phyloP scores from a whole-genome alignment of 1,140 invertebrate species.

The Capitella teleta region DNA sequence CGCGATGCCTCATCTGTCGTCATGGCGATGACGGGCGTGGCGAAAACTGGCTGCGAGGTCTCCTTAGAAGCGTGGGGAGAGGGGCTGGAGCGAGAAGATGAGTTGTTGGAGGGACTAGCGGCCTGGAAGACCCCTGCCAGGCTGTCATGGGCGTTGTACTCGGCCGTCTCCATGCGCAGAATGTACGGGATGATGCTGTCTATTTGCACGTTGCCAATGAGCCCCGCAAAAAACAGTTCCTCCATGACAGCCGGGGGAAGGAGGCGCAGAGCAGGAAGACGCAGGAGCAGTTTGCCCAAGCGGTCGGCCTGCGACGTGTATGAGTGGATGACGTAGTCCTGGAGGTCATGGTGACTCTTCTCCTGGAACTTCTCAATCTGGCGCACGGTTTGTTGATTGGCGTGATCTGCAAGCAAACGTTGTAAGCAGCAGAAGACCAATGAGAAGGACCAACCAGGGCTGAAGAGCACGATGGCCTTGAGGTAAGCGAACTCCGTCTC shows the following conservation, averaged over 20 bases:
- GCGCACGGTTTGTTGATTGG: conserved; percentile 7
- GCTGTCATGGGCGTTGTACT: conserved; percentile 38
- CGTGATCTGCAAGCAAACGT: background rate
- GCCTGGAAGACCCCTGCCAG: too few species aligned
- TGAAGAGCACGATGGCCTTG: conserved; percentile 75
- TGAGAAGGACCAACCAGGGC: conserved; percentile 44
- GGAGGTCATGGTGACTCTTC: conserved; percentile 58
- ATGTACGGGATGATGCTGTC: conserved; percentile 86
- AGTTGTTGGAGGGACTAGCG: too few species aligned
- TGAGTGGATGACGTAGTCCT: conserved; percentile 47
- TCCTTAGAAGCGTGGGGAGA: too few species aligned
- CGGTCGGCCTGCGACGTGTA: conserved; percentile 15
- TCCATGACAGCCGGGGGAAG: conserved; percentile 70
- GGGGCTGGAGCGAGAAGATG: too few species aligned
- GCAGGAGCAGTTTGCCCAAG: conserved; percentile 56
- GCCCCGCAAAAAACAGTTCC: conserved; percentile 82
- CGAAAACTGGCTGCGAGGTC: too few species aligned
- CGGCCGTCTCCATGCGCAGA: conserved; percentile 59
- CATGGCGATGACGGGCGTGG: too few species aligned
- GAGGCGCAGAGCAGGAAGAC: conserved; percentile 63
- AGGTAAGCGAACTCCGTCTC: conserved; percentile 79
- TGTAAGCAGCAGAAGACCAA: background rate
- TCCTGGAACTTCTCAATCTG: conserved; percentile 61
- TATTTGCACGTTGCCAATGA: conserved; percentile 84
- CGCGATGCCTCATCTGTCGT: too few species aligned